Evolutionary conservation across 2,113 vertebrate genomes (phyloP).

Genomic region (Sporophila hypoxantha): DNA sequence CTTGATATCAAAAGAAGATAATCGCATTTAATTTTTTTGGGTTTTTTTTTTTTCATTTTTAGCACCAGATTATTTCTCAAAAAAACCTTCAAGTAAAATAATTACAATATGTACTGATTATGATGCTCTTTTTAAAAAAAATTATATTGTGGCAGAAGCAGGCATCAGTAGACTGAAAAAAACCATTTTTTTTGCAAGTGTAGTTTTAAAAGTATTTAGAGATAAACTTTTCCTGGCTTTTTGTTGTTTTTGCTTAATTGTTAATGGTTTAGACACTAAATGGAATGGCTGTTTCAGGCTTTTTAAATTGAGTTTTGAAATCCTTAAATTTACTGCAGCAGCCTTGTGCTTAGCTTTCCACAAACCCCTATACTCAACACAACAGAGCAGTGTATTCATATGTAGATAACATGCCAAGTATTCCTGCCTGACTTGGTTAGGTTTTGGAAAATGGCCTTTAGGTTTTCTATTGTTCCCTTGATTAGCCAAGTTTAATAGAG

Average conservation of each 20-base stretch:
- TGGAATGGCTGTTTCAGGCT: not conserved
- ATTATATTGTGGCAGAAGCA: not conserved
- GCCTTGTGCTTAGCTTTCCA: not conserved
- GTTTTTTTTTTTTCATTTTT: not conserved
- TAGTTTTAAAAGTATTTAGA: not conserved
- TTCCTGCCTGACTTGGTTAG: not conserved
- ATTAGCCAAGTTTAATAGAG: not conserved
- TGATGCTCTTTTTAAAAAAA: not conserved
- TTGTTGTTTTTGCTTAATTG: not conserved
- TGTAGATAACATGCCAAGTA: not conserved
- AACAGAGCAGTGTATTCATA: not conserved
- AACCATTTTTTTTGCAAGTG: not conserved
- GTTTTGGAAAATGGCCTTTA: conserved; percentile 4
- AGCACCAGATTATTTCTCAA: not conserved
- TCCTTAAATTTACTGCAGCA: not conserved
- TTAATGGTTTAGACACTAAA: not conserved
- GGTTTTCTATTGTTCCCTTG: not conserved
- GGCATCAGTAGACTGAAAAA: not conserved
- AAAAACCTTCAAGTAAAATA: not conserved
- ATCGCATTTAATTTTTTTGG: not conserved
- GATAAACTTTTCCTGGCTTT: not conserved
- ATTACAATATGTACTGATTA: not conserved
- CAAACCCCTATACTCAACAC: not conserved
- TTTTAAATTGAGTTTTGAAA: not conserved
- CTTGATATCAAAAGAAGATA: not conserved